Conservation (phyloP, 30 jellyfish, hydroid and myxozoan genomes). For the Sanderia malayensis region DNA sequence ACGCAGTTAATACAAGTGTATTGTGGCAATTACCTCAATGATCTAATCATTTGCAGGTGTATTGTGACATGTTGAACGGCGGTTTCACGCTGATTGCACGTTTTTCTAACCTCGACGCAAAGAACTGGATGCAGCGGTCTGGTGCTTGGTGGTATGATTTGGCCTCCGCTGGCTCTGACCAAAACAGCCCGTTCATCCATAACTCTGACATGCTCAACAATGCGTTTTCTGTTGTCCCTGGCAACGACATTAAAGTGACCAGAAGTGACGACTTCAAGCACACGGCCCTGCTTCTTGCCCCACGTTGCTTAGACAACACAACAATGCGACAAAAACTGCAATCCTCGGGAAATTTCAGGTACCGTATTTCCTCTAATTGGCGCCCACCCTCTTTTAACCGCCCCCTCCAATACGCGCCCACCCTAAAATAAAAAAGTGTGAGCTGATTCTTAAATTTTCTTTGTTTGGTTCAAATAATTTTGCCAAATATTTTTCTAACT, state of each 20-base stretch:
- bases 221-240: conserved; percentile 35
- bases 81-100: conserved; percentile 51
- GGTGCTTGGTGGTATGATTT: conserved; percentile 42
- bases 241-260: conserved; percentile 38
- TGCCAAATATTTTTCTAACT: too few relatives aligned
- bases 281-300: conserved; percentile 33
- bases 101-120: conserved; percentile 36
- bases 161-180: conserved; percentile 6
- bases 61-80: conserved; percentile 58
- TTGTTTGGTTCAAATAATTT: too few relatives aligned
- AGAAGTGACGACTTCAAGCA: conserved; percentile 34
- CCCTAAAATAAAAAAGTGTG: too few relatives aligned
- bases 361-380: neutral
- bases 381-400: too few relatives aligned
- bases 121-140: conserved; percentile 36
- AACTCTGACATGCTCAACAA: conserved; percentile 33
- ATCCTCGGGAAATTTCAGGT: conserved; percentile 61
- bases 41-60: conserved; percentile 29
- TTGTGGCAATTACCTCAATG: neutral
- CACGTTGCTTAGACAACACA: conserved; percentile 25
- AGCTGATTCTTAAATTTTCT: too few relatives aligned
- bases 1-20: too few relatives aligned
- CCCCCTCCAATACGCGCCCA: too few relatives aligned
- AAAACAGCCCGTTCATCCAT: neutral
- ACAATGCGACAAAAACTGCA: conserved; percentile 31